Base-by-base conservation (phyloP, 2,888 invertebrate species). In the Cataglyphis albicans region DNA sequence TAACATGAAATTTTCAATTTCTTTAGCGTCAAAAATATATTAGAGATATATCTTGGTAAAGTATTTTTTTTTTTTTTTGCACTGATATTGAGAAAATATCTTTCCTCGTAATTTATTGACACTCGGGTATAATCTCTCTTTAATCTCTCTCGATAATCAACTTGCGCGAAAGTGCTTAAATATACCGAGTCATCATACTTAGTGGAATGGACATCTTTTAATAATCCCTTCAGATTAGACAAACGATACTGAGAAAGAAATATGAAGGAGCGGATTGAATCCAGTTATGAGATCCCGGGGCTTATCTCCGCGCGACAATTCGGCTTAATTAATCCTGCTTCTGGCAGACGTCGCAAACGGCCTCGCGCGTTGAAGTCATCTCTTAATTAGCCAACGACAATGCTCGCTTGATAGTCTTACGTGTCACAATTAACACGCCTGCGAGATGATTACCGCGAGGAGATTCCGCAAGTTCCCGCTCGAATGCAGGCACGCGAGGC, bases 361-460 rank as follows among this genome's bases (percentile, higher is more conserved):
- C 84, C 86, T 86, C 87, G 89, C 85, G 85, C 88, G 88, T 88
- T 89, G 87, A 90, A 93, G 91, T 91, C 91, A 90, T 92, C 91
- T 92, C 92, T 93, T 93, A 93, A 94, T 93, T 94, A 93, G 90
- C 89, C 85, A 87, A 91, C 91, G 90, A 92, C 93, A 92, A 92
- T 92, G 91, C 91, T 89, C 76, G 85, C 89, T 92, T 91, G 92
- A 93, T 93, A 92, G 92, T 87, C 91, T 93, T 91, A 92, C 92
- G 92, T 92, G 92, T 92, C 91, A 90, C 92, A 93, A 93, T 94
- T 94, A 93, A 90, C 90, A 88, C 90, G 81, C 83, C 89, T 82
- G 83, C 85, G 86, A 87, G 80, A 84, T 84, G 88, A 92, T 91
- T 90, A 89, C 88, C 85, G 78, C 87, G 87, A 89, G 89, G 87